These are phyloP conservation scores for Pantherophis guttatus DNA, from an alignment of 2,113 vertebrate species.

Conservation along the genomic window DNA sequence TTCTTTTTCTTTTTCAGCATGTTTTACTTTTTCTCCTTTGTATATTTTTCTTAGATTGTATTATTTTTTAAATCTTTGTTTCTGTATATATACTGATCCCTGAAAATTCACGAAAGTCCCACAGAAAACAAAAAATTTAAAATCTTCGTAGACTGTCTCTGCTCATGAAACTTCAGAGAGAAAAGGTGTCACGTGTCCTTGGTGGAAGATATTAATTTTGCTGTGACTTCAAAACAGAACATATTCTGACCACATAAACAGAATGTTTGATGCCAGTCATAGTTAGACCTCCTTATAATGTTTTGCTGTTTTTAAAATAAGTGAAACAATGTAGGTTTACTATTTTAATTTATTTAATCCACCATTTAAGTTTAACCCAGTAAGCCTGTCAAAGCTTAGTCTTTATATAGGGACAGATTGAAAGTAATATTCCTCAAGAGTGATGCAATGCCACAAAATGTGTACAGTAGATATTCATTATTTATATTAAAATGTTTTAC, in stretches of 20 bases:
- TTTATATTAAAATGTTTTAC: not conserved
- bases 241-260: not conserved
- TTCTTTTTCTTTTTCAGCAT: no score
- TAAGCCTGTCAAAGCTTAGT: not conserved
- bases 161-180: not conserved
- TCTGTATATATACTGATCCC: no score
- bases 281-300: not conserved
- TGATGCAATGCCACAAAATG: not conserved
- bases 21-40: no score
- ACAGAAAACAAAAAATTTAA: not conserved
- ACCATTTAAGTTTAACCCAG: not conserved
- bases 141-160: not conserved
- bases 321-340: not conserved
- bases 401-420: not conserved
- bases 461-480: not conserved
- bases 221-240: not conserved
- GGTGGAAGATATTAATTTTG: not conserved
- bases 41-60: no score
- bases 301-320: not conserved
- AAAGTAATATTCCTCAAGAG: not conserved
- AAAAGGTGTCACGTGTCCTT: not conserved
- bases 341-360: not conserved
- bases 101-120: not conserved
- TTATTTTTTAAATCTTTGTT: no score
- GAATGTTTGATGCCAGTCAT: not conserved